Percentiles rank a stretch among this genome's conserved stretches.
Conservation (phyloP, 2,888 invertebrate genomes). For the Koerneria pararmatus region DNA sequence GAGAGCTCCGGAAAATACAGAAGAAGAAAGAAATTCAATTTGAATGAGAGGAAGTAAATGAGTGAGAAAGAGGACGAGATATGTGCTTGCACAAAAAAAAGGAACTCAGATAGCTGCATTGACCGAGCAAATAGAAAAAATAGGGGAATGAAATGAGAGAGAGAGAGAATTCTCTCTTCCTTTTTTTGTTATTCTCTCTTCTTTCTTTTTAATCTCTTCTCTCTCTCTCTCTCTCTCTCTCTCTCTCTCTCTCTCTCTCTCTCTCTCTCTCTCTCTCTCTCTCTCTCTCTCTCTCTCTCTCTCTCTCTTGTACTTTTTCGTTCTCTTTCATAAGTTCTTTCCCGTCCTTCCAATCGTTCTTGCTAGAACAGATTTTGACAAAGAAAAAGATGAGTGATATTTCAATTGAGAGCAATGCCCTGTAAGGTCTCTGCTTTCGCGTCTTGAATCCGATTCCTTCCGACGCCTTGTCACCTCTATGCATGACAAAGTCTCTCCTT, state of each 20-base stretch:
- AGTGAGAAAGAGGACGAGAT: too few relatives aligned
- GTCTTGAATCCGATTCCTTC: not conserved
- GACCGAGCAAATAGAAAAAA: too few relatives aligned
- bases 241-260: not conserved
- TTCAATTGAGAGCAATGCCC: too few relatives aligned
- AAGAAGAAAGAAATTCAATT: too few relatives aligned
- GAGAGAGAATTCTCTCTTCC: too few relatives aligned
- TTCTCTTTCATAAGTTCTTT: not conserved
- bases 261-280: not conserved
- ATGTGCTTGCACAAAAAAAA: too few relatives aligned
- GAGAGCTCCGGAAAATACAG: too few relatives aligned
- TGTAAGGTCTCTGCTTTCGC: not conserved
- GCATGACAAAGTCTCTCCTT: not conserved
- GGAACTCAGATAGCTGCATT: too few relatives aligned
- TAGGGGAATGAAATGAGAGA: too few relatives aligned
- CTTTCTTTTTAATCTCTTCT: not conserved
- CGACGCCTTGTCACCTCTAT: not conserved
- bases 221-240: not conserved
- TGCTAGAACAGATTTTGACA: too few relatives aligned
- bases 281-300: not conserved
- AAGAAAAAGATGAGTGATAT: too few relatives aligned
- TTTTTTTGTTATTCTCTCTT: not conserved
- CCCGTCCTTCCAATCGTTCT: constrained; percentile 5
- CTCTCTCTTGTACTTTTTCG: not conserved
- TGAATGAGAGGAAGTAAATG: too few relatives aligned